Percentiles rank a stretch among this genome's conserved stretches.
Conservation (phyloP, 2,113 vertebrate genomes). For the Ginglymostoma cirratum region DNA sequence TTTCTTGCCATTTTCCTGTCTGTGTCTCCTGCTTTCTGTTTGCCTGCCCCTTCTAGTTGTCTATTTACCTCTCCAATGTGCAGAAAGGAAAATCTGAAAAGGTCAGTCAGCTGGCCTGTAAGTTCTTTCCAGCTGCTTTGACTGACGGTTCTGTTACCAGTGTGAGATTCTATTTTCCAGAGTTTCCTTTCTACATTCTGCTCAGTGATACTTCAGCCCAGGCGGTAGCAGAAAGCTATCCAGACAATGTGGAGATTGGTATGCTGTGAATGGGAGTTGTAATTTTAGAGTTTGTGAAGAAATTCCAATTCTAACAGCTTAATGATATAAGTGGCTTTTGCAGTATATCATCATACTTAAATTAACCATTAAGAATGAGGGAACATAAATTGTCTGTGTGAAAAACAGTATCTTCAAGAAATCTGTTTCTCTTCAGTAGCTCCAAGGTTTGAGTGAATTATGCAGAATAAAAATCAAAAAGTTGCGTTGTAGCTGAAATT, state of each 20-base stretch:
- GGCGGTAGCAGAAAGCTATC: not conserved
- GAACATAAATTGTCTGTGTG: slow-evolving; percentile 13
- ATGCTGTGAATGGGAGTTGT: not conserved
- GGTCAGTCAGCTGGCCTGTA: not conserved
- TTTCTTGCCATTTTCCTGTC: not conserved
- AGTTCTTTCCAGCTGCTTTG: not conserved
- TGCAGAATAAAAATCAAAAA: not conserved
- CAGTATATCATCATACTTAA: not conserved
- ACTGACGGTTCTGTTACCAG: not conserved
- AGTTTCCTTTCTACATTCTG: not conserved
- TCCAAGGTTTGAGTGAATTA: not conserved
- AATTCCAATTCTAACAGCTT: too few relatives aligned
- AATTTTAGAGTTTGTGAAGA: not conserved
- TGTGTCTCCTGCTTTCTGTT: not conserved
- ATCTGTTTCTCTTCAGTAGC: not conserved
- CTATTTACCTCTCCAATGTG: not conserved
- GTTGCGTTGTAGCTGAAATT: not conserved
- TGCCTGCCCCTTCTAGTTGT: not conserved
- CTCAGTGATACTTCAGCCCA: not conserved
- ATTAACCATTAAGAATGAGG: not conserved
- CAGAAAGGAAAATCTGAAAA: not conserved
- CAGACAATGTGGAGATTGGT: not conserved
- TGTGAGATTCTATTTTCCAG: not conserved
- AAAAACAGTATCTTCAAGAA: too few relatives aligned
- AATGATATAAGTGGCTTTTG: not conserved